A percentile compares a stretch with the other conserved stretches of the same genome.
Evolutionary conservation across 1,140 invertebrate species (phyloP).

Genomic region (Schlechtendalia chinensis): DNA sequence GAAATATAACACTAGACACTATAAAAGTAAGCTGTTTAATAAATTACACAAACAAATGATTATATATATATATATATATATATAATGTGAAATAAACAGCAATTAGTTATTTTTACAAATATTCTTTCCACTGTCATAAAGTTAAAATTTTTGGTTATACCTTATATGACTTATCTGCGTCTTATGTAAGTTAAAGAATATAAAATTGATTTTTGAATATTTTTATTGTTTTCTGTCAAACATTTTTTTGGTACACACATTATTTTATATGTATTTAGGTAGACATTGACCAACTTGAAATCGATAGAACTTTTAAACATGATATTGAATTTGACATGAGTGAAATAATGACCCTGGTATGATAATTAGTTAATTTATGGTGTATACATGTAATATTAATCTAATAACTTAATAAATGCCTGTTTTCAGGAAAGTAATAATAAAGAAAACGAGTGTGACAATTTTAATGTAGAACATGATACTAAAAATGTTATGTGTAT

Average conservation of each 20-base stretch:
- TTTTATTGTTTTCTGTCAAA: neutral
- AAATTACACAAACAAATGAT: neutral
- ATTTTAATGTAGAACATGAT: neutral
- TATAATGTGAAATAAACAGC: too few relatives aligned
- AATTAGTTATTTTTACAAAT: too few relatives aligned
- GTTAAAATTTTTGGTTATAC: too few relatives aligned
- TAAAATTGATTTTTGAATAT: neutral
- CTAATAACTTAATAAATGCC: too few relatives aligned
- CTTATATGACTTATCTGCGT: too few relatives aligned
- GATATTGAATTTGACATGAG: neutral
- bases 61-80: neutral
- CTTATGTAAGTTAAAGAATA: too few relatives aligned
- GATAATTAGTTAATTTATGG: neutral
- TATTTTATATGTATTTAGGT: neutral
- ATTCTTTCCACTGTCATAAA: too few relatives aligned
- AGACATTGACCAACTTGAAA: neutral
- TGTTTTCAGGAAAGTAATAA: slow-evolving; percentile 15
- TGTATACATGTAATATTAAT: neutral
- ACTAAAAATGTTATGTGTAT: neutral
- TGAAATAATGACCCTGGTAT: neutral
- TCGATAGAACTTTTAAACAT: neutral
- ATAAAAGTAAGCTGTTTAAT: neutral
- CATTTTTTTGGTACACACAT: neutral
- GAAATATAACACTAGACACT: neutral
- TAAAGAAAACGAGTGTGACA: slow-evolving; percentile 13